These are phyloP conservation scores for Oncorhynchus gorbuscha DNA, from an alignment of 2,113 vertebrate genomes.

Conservation along the genomic window DNA sequence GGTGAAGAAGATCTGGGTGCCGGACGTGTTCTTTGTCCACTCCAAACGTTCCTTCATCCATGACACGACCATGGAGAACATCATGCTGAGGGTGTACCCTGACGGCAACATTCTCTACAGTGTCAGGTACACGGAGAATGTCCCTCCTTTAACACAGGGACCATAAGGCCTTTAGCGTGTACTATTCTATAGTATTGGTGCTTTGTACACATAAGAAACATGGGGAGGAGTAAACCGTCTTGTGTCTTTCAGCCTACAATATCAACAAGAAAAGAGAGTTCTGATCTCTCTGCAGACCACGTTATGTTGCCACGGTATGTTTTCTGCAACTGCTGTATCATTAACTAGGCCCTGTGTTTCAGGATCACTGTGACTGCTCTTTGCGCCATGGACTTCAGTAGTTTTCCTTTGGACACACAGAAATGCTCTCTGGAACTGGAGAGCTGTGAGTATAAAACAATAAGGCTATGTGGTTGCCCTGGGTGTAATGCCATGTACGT, in stretches of 20 bases:
- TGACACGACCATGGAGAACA: constrained; percentile 88
- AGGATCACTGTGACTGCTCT: constrained; percentile 92
- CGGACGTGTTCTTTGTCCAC: constrained; percentile 91
- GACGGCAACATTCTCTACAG: constrained; percentile 89
- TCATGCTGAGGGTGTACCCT: constrained; percentile 84
- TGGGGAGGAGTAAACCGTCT: no score
- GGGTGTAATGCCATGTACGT: not conserved
- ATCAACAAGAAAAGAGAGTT: no score
- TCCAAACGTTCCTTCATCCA: constrained; percentile 92
- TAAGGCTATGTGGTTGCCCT: not conserved
- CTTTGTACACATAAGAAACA: no score
- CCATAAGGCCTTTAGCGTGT: not conserved
- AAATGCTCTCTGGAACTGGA: constrained; percentile 91
- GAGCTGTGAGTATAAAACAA: constrained; percentile 84
- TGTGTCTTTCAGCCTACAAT: no score
- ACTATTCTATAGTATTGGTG: no score
- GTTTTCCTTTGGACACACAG: constrained; percentile 91
- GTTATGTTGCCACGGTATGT: no score
- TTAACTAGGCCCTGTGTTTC: constrained; percentile 40
- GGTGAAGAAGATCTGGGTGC: constrained; percentile 92
- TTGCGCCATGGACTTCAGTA: constrained; percentile 93
- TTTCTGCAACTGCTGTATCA: no score
- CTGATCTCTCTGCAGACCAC: no score
- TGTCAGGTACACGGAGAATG: constrained; percentile 73
- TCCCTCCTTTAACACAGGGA: not conserved